These are phyloP conservation scores for Australoheros facetus DNA, from an alignment of 2,797 vertebrate genomes.

Conservation along the genomic window DNA sequence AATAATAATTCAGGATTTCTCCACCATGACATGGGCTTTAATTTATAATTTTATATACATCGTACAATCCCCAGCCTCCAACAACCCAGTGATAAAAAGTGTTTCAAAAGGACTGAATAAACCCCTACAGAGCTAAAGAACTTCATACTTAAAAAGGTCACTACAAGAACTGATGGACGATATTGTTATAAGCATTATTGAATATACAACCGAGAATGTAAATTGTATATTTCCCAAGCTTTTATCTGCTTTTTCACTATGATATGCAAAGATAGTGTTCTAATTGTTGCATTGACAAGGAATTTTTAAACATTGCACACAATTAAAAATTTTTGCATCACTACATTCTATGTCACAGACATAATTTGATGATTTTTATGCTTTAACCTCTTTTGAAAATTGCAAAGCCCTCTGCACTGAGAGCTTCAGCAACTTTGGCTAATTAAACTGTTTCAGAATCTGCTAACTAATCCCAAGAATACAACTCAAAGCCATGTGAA, in stretches of 20 bases:
- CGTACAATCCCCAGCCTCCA: neutral
- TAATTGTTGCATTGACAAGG: neutral
- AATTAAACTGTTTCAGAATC: slow-evolving; percentile 34
- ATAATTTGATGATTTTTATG: slow-evolving; percentile 18
- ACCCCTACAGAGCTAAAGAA: neutral
- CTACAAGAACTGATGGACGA: neutral
- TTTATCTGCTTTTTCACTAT: neutral
- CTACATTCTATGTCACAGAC: slow-evolving; percentile 27
- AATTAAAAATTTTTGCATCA: slow-evolving; percentile 51
- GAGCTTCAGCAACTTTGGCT: neutral
- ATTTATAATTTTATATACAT: neutral
- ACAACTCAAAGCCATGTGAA: neutral
- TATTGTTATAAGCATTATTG: neutral
- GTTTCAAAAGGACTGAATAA: neutral
- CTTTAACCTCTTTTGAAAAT: slow-evolving; percentile 21
- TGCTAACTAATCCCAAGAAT: neutral
- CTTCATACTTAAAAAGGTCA: neutral
- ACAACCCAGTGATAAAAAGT: neutral
- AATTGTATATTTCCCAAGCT: neutral
- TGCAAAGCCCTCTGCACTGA: neutral
- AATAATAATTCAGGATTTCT: neutral
- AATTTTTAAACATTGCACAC: slow-evolving; percentile 16
- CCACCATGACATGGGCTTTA: neutral
- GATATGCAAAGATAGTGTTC: neutral
- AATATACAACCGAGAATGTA: neutral